Evolutionary conservation across 2,797 vertebrate species (phyloP), one percentile per base, ranked within the genome.

Genomic region (Nannoperca australis): DNA sequence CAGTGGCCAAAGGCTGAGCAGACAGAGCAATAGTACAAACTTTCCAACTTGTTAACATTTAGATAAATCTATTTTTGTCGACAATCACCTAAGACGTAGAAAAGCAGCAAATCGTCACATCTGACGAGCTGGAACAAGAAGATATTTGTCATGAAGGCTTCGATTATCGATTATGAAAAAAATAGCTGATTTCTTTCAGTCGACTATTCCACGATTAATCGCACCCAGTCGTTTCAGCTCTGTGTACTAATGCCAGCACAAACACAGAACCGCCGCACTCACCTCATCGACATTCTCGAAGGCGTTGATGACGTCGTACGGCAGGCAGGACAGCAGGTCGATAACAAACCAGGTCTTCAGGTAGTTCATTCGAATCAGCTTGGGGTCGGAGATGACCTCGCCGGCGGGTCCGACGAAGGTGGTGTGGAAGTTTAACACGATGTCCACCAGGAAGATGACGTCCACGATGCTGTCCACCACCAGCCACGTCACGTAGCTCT

Each of bases 261-360:
- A 20, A 30, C 49, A 27, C 3, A 44, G 17, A 50, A 45, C 15
- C 40, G 0, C 36, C 0, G 3, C 81, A 96, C 97, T 97, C 89
- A 99, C 98, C 98, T 99, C 98, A 68, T 99, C 98, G 3, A 99
- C 98, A 11, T 99, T 99, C 94, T 99, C 98, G 86, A 99, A 99
- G 55, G 98, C 98, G 78, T 99, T 99, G 96, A 99, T 99, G 95
- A 99, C 97, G 55, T 99, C 98, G 53, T 99, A 99, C 0, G 98
- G 98, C 93, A 99, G 94, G 82, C 98, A 99, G 78, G 98, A 99
- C 69, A 99, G 95, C 85, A 99, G 96, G 91, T 99, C 98, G 3
- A 99, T 99, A 68, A 99, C 97, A 84, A 99, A 99, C 98, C 98
- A 99, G 1, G 98, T 99, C 96, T 99, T 99, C 95, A 99, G 85